A percentile compares a stretch with the other conserved stretches of the same genome.
Conservation (phyloP, 2,113 vertebrate species). For the Candoia aspera region DNA sequence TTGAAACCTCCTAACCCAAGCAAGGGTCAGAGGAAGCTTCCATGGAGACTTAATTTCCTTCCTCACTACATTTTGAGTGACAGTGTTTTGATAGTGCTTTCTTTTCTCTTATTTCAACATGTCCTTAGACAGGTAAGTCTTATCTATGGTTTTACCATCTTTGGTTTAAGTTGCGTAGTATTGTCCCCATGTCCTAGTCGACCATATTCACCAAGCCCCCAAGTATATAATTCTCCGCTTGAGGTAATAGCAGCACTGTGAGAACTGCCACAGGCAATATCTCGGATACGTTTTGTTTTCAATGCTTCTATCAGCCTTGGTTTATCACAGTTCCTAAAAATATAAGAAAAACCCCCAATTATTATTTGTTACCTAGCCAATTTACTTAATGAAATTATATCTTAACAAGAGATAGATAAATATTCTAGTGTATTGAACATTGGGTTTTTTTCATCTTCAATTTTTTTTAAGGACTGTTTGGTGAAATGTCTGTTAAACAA, state of each 20-base stretch:
- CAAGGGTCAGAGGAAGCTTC: neutral
- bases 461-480: neutral
- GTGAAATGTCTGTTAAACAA: neutral
- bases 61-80: neutral
- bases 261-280: conserved; percentile 96
- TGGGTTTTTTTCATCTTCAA: neutral
- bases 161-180: conserved; percentile 95
- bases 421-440: neutral
- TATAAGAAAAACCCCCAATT: neutral
- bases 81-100: accelerated
- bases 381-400: neutral
- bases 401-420: neutral
- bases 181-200: conserved; percentile 96
- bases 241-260: conserved; percentile 98
- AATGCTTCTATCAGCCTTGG: conserved; percentile 93
- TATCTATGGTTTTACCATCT: conserved; percentile 82
- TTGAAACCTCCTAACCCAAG: neutral
- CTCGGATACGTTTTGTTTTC: conserved; percentile 96
- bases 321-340: conserved; percentile 95
- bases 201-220: conserved; percentile 97
- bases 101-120: neutral
- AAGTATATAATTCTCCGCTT: conserved; percentile 94
- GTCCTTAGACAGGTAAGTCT: conserved; percentile 7
- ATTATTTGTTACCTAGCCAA: neutral
- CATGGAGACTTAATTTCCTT: neutral